Evolutionary conservation across 2,113 vertebrate genomes (phyloP).

Genomic region (Seriola aureovittata): DNA sequence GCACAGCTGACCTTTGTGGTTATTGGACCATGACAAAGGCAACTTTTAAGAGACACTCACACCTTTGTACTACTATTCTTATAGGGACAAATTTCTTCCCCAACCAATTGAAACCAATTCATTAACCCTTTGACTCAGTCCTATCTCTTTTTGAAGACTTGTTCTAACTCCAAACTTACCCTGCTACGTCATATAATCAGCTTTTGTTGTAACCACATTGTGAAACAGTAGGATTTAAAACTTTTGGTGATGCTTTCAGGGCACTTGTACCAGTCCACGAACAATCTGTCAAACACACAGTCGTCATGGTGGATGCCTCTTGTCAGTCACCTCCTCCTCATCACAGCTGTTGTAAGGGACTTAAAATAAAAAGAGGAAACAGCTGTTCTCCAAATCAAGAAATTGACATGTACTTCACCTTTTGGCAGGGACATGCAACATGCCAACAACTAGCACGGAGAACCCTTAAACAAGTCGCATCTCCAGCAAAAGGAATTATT

Average conservation of each 20-base stretch:
- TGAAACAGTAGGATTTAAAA: not conserved
- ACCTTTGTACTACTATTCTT: constrained; percentile 22
- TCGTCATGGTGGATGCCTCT: too few relatives aligned
- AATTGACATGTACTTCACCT: not conserved
- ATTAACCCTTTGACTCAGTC: not conserved
- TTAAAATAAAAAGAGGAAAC: not conserved
- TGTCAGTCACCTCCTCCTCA: not conserved
- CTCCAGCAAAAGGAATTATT: not conserved
- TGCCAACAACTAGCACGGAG: not conserved
- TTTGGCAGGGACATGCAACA: not conserved
- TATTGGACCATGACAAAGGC: constrained; percentile 53
- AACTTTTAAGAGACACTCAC: constrained; percentile 13
- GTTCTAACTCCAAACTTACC: not conserved
- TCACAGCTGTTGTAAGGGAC: not conserved
- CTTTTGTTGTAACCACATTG: not conserved
- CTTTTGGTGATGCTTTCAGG: not conserved
- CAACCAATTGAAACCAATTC: not conserved
- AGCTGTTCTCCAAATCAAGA: not conserved
- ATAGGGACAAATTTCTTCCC: not conserved
- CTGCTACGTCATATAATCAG: too few relatives aligned
- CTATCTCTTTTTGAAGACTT: too few relatives aligned
- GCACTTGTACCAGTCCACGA: not conserved
- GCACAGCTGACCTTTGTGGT: constrained; percentile 72
- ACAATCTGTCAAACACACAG: not conserved
- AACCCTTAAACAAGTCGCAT: not conserved